These are phyloP conservation scores for Zaprionus obscuricornis DNA, from an alignment of 2,888 invertebrate genomes.

Conservation along the genomic window DNA sequence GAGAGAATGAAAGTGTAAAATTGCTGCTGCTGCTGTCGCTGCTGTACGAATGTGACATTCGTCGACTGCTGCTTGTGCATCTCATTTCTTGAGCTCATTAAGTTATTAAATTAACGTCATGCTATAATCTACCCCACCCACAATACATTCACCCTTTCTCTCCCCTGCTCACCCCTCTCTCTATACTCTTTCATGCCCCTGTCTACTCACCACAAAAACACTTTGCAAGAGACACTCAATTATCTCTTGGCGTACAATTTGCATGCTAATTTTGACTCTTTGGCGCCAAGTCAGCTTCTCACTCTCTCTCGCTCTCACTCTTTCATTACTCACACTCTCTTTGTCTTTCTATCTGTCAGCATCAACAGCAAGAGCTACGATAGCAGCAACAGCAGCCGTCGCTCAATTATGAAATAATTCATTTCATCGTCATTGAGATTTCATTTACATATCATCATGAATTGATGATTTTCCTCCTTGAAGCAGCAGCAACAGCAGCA, in stretches of 20 bases:
- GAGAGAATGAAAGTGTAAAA: too few relatives aligned
- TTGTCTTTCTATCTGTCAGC: too few relatives aligned
- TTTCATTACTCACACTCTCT: slow-evolving; percentile 12
- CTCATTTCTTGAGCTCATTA: slow-evolving; percentile 49
- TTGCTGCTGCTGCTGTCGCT: background rate
- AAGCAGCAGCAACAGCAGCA: too few relatives aligned
- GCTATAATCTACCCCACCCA: slow-evolving; percentile 34
- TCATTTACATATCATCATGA: too few relatives aligned
- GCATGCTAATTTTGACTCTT: slow-evolving; percentile 38
- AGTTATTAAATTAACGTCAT: slow-evolving; percentile 62
- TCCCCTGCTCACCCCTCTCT: background rate
- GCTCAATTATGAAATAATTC: slow-evolving; percentile 47
- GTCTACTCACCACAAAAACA: too few relatives aligned
- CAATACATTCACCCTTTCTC: background rate
- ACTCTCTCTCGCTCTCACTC: slow-evolving; percentile 20
- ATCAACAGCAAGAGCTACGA: too few relatives aligned
- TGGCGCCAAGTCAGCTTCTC: too few relatives aligned
- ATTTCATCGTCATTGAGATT: slow-evolving; percentile 42
- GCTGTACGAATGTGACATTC: slow-evolving; percentile 21
- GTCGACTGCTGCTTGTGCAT: too few relatives aligned
- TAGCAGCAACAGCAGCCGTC: background rate
- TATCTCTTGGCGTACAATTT: slow-evolving; percentile 39
- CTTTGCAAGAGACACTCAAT: slow-evolving; percentile 35
- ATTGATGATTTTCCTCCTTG: too few relatives aligned
- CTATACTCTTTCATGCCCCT: too few relatives aligned